Conservation (phyloP, 2,888 invertebrate genomes). For the Meghimatium bilineatum region DNA sequence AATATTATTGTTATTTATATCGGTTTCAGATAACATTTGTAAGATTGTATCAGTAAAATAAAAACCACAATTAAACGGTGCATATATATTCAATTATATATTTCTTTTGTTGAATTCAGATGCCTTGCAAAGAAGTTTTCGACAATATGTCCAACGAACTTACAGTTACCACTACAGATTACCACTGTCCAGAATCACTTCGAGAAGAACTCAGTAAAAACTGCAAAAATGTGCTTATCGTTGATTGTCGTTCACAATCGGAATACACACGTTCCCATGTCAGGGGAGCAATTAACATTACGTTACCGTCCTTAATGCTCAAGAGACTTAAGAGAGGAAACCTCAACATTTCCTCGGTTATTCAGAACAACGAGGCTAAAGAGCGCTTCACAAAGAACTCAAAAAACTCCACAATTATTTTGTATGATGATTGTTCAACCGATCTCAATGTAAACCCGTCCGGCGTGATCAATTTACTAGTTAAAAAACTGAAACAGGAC, state of each 20-base stretch:
- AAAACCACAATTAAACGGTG: not conserved
- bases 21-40: too few species aligned
- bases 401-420: slow-evolving; percentile 75
- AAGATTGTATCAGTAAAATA: too few species aligned
- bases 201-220: slow-evolving; percentile 59
- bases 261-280: slow-evolving; percentile 90
- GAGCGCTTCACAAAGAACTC: slow-evolving; percentile 82
- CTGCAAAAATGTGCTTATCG: slow-evolving; percentile 81
- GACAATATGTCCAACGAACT: slow-evolving; percentile 59
- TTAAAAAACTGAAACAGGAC: slow-evolving; percentile 89
- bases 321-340: slow-evolving; percentile 92
- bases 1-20: too few species aligned
- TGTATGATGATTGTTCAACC: slow-evolving; percentile 74
- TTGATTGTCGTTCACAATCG: slow-evolving; percentile 92
- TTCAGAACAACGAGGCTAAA: slow-evolving; percentile 91
- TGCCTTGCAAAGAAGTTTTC: slow-evolving; percentile 55
- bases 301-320: slow-evolving; percentile 94
- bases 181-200: slow-evolving; percentile 56
- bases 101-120: slow-evolving; percentile 44
- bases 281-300: slow-evolving; percentile 92
- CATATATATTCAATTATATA: too few species aligned
- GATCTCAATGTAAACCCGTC: slow-evolving; percentile 66
- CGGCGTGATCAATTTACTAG: slow-evolving; percentile 78
- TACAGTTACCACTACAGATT: too few species aligned
- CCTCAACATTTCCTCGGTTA: slow-evolving; percentile 90